A percentile compares a stretch with the other conserved stretches of the same genome.
Conservation (phyloP, 2,888 invertebrate genomes). For the Himalopsyche tibetana region DNA sequence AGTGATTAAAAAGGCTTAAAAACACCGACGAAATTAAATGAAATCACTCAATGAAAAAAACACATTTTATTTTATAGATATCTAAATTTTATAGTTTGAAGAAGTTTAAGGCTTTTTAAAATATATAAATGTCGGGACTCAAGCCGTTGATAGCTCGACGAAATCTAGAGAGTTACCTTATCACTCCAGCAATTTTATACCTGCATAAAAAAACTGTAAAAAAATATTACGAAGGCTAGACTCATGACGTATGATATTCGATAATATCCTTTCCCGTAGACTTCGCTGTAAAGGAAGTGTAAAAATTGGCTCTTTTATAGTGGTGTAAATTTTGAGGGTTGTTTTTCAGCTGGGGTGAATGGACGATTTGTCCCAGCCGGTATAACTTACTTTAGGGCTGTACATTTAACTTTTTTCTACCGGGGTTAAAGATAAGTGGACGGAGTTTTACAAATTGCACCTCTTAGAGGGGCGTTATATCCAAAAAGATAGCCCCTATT, state of each 20-base stretch:
- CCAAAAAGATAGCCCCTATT: not conserved
- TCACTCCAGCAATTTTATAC: too few species aligned
- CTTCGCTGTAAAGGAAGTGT: constrained; percentile 13
- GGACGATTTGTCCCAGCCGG: constrained; percentile 37
- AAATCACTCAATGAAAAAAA: too few species aligned
- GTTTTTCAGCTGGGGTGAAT: constrained; percentile 8
- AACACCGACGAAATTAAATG: too few species aligned
- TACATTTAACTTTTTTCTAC: not conserved
- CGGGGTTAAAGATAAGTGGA: constrained; percentile 1
- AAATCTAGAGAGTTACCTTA: too few species aligned
- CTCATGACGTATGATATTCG: not conserved
- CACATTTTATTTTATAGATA: too few species aligned
- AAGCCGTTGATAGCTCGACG: too few species aligned
- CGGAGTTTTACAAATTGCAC: not conserved
- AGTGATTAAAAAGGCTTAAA: too few species aligned
- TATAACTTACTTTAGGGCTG: constrained; percentile 37
- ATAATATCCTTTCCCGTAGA: not conserved
- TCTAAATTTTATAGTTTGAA: too few species aligned
- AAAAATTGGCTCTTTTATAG: constrained; percentile 25
- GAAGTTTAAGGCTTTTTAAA: too few species aligned
- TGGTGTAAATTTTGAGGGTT: constrained; percentile 29
- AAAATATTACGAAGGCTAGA: too few species aligned
- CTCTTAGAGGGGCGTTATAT: not conserved
- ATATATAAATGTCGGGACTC: too few species aligned
- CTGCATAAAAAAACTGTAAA: too few species aligned